Base-by-base conservation (phyloP, 2,113 vertebrate genomes). In the Salvator merianae region DNA sequence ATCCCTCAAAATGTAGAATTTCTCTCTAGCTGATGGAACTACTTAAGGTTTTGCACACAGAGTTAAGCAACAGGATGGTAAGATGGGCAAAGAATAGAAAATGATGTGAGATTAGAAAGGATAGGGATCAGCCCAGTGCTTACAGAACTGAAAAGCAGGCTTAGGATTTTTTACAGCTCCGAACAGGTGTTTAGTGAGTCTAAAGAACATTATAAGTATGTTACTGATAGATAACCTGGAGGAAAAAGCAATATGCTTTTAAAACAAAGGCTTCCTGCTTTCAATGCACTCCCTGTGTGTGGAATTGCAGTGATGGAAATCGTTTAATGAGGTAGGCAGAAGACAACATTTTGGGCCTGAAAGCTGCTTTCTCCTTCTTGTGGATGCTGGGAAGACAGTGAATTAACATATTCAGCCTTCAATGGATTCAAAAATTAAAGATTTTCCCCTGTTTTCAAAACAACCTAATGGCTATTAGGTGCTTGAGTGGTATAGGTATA, bases 381-480 rank as follows among this genome's bases (percentile, higher is more conserved):
- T 70, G 14, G 53, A 12, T 71, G 34, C 34, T 43, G 30, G 18
- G 77, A 82, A 34, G 72, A 76, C 36, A 53, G 18, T 22, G 14
- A 50, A 68, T 76, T 38, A 69, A 55, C 68, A 47, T 36, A 16
- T 77, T 32, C 65, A 62, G 26, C 28, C 16, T 78, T 36, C 28
- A 55, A 16, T 59, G 18, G 53, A 71, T 47, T 34, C 32, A 62
- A 34, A 34, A 40, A 10, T 43, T 24, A 62, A 77, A 72, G 13
- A 79, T 84, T 84, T 79, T 18, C n/a, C 38, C 63, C 2, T 43
- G 53, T 79, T 84, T 79, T 72, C 8, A 84, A 78, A 70, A 38
- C 36, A 84, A 18, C 38, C 53, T 63, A 84, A 79, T 84, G 55
- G 38, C 83, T 36, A 84, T 73, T 79, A 84, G 26, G 20, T 79